Conservation (phyloP, 2,113 vertebrate genomes). For the Uropsilus gracilis region DNA sequence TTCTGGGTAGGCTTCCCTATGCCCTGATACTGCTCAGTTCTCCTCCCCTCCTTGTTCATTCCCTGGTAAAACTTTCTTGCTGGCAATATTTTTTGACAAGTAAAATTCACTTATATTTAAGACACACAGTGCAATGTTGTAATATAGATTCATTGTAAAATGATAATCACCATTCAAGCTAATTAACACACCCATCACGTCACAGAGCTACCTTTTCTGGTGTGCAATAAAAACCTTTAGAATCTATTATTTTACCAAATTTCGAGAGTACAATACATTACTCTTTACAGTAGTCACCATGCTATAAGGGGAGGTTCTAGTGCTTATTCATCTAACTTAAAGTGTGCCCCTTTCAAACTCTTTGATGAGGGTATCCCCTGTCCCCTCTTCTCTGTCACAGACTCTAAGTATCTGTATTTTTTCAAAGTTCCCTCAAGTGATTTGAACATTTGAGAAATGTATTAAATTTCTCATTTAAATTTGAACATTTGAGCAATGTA, state of each 20-base stretch:
- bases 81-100: not conserved
- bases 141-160: not conserved
- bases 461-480: too few relatives aligned
- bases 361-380: too few relatives aligned
- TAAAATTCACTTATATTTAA: not conserved
- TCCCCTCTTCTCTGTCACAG: not conserved
- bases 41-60: not conserved
- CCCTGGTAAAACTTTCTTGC: not conserved
- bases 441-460: not conserved
- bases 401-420: not conserved
- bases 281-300: not conserved
- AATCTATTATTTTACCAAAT: not conserved
- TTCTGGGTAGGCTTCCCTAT: rapidly evolving
- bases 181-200: not conserved
- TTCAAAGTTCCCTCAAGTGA: not conserved
- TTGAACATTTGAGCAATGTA: not conserved
- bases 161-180: not conserved
- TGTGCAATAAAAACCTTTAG: not conserved
- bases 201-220: not conserved
- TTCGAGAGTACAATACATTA: not conserved
- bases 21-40: not conserved
- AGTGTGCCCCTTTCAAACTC: not conserved
- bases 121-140: not conserved
- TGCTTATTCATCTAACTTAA: not conserved
- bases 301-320: not conserved